phyloP scores from a whole-genome alignment of 2,888 invertebrate species.

The Drosophila neotestacea region DNA sequence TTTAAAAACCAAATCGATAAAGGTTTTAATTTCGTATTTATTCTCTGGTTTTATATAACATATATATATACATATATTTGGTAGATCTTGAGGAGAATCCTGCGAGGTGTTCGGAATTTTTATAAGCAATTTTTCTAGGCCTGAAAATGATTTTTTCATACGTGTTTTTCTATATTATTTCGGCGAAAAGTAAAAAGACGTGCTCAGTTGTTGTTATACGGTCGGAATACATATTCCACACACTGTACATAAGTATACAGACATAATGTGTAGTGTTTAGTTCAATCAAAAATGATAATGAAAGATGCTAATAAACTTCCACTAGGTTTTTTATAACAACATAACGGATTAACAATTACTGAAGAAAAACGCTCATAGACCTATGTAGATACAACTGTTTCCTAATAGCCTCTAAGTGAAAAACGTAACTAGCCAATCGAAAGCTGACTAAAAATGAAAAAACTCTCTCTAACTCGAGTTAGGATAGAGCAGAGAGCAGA shows the following conservation, averaged over 20 bases:
- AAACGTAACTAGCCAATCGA: slow-evolving; percentile 64
- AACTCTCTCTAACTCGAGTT: slow-evolving; percentile 2
- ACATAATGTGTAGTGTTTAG: slow-evolving; percentile 47
- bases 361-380: slow-evolving; percentile 69
- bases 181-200: background rate
- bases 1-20: slow-evolving; percentile 13
- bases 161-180: slow-evolving; percentile 51
- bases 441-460: slow-evolving; percentile 43
- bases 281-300: slow-evolving; percentile 22
- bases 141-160: slow-evolving; percentile 61
- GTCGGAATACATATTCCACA: slow-evolving; percentile 45
- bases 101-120: slow-evolving; percentile 60
- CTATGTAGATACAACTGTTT: slow-evolving; percentile 81
- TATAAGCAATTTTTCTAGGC: slow-evolving; percentile 80
- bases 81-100: slow-evolving; percentile 17
- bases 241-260: slow-evolving; percentile 63
- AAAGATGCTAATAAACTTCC: slow-evolving; percentile 48
- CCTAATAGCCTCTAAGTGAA: slow-evolving; percentile 75
- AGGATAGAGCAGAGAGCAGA: slow-evolving; percentile 1
- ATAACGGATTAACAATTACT: slow-evolving; percentile 9
- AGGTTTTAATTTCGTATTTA: slow-evolving; percentile 64
- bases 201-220: slow-evolving; percentile 36
- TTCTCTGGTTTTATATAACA: slow-evolving; percentile 52
- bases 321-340: slow-evolving; percentile 52
- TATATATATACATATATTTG: slow-evolving; percentile 14